Evolutionary conservation across 2,113 vertebrate species (phyloP).

Genomic region (Chloebia gouldiae): DNA sequence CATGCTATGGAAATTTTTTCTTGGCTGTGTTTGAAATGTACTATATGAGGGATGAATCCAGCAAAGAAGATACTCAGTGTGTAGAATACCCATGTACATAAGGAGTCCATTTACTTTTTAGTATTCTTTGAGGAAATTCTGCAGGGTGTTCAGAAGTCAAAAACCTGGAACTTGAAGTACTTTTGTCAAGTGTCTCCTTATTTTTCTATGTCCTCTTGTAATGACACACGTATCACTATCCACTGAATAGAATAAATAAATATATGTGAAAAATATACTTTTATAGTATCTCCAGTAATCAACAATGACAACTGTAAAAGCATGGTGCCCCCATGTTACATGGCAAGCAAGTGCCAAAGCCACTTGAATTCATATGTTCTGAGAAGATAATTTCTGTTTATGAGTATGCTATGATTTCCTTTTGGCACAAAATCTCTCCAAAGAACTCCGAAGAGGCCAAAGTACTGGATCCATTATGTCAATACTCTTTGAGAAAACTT

Average conservation of each 20-base stretch:
- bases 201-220: neutral
- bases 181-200: neutral
- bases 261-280: neutral
- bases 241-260: neutral
- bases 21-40: neutral
- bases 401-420: neutral
- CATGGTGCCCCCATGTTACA: neutral
- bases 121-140: neutral
- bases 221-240: neutral
- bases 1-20: neutral
- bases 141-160: neutral
- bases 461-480: neutral
- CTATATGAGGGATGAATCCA: neutral
- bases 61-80: neutral
- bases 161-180: neutral
- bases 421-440: neutral
- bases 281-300: neutral
- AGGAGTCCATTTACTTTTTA: neutral
- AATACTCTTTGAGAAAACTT: neutral
- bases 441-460: neutral
- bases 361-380: neutral
- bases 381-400: neutral
- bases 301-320: neutral
- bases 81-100: neutral
- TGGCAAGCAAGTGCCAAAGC: neutral